Evolutionary conservation across 2,113 vertebrate genomes (phyloP).

Genomic region (Salvelinus alpinus): DNA sequence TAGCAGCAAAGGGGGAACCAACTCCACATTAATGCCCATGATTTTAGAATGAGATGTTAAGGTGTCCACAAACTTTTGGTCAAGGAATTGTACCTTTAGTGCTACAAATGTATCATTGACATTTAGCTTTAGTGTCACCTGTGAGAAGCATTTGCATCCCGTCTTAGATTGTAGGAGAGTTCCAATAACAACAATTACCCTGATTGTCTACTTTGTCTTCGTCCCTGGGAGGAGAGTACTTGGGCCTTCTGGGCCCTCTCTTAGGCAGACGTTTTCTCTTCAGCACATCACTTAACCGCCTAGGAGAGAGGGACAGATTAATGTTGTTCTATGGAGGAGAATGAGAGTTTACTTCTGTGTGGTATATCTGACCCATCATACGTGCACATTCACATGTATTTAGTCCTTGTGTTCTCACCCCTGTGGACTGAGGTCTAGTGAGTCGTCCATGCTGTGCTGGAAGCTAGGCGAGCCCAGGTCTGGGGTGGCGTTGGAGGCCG

Average conservation of each 20-base stretch:
- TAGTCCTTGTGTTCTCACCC: slow-evolving; percentile 73
- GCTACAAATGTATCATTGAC: no score
- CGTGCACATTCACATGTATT: background rate
- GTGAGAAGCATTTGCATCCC: no score
- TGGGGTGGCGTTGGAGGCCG: slow-evolving; percentile 82
- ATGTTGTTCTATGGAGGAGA: background rate
- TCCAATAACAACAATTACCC: slow-evolving; percentile 72
- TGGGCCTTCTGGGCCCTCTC: slow-evolving; percentile 93
- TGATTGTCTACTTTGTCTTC: slow-evolving; percentile 99
- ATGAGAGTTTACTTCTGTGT: background rate
- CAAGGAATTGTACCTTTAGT: no score
- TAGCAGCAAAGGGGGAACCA: no score
- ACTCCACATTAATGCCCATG: no score
- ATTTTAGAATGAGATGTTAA: no score
- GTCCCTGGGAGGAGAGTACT: slow-evolving; percentile 97
- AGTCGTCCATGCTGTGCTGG: slow-evolving; percentile 96
- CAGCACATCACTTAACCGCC: slow-evolving; percentile 94
- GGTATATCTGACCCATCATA: background rate
- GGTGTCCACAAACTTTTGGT: no score
- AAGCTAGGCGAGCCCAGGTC: slow-evolving; percentile 95
- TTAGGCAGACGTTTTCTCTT: slow-evolving; percentile 98
- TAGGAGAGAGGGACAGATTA: slow-evolving; percentile 52
- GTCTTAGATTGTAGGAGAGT: background rate
- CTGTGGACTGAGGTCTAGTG: slow-evolving; percentile 95
- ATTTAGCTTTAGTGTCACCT: no score